These are phyloP conservation scores for Lithobates sylvaticus DNA, from an alignment of 2,797 vertebrate species.

Conservation along the genomic window DNA sequence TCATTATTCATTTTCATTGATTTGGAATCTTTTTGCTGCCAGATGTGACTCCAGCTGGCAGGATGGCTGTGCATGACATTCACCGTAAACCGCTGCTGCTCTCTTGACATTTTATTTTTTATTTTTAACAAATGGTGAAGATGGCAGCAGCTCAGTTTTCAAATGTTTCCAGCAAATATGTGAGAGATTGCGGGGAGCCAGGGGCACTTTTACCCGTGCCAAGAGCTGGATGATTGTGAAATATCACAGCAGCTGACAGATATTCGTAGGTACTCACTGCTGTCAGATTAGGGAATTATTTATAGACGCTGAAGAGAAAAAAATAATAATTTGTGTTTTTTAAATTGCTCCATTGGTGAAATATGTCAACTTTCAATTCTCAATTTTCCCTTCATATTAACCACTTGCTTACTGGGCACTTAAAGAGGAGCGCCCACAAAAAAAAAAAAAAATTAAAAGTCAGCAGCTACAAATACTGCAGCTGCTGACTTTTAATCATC, in stretches of 20 bases:
- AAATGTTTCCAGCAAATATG: slow-evolving; percentile 56
- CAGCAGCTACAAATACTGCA: too few relatives aligned
- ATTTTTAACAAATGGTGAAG: slow-evolving; percentile 56
- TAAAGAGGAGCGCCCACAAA: too few relatives aligned
- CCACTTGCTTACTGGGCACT: too few relatives aligned
- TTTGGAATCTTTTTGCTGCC: slow-evolving; percentile 57
- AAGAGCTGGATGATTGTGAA: slow-evolving; percentile 30
- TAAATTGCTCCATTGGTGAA: too few relatives aligned
- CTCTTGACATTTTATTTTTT: slow-evolving; percentile 61
- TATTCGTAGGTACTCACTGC: slow-evolving; percentile 19
- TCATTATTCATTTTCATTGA: slow-evolving; percentile 62
- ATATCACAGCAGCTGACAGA: slow-evolving; percentile 29
- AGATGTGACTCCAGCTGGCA: slow-evolving; percentile 63
- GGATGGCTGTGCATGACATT: slow-evolving; percentile 46
- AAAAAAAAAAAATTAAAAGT: too few relatives aligned
- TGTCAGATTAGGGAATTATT: slow-evolving; percentile 27
- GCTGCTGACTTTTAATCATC: too few relatives aligned
- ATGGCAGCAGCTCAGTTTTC: slow-evolving; percentile 55
- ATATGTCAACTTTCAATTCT: too few relatives aligned
- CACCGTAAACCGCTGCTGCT: slow-evolving; percentile 55
- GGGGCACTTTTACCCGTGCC: slow-evolving; percentile 23
- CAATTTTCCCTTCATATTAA: too few relatives aligned
- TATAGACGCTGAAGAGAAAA: background rate
- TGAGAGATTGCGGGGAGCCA: slow-evolving; percentile 33
- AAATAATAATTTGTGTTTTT: too few relatives aligned